These are phyloP conservation scores for Pungitius pungitius DNA, from an alignment of 2,113 vertebrate species.

Conservation along the genomic window DNA sequence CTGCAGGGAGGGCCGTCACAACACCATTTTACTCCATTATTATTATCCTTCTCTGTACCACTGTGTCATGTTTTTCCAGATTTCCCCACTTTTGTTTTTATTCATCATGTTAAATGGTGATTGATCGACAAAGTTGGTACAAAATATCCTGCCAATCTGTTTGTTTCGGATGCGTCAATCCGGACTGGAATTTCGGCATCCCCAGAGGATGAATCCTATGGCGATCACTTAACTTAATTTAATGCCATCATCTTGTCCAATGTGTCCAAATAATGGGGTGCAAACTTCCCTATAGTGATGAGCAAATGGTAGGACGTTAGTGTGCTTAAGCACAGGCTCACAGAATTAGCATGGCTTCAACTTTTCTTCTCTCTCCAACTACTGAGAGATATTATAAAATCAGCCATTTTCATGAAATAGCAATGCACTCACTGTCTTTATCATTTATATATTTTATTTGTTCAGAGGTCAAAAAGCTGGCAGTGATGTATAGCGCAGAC, in stretches of 20 bases:
- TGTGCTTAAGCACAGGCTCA: background rate
- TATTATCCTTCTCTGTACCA: slow-evolving; percentile 11
- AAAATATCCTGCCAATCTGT: too few relatives aligned
- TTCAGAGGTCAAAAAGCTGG: slow-evolving; percentile 10
- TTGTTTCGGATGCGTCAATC: background rate
- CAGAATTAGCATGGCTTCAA: background rate
- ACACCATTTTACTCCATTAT: slow-evolving; percentile 17
- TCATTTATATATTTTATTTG: background rate
- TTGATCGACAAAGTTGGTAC: background rate
- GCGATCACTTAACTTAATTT: background rate
- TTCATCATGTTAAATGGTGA: background rate
- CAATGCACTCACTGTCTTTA: slow-evolving; percentile 6
- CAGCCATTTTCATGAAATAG: slow-evolving; percentile 13
- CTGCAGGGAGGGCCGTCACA: too few relatives aligned
- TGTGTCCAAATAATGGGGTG: background rate
- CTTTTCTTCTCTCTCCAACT: background rate
- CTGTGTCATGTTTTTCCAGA: slow-evolving; percentile 30
- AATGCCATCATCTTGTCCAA: background rate
- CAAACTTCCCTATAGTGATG: background rate
- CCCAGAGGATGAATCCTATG: background rate
- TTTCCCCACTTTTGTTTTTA: slow-evolving; percentile 33
- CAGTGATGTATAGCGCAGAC: slow-evolving; percentile 6
- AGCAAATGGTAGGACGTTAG: too few relatives aligned
- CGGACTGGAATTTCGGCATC: background rate
- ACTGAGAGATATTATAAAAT: background rate